Evolutionary conservation across 2,888 invertebrate genomes (phyloP).

Genomic region (Harpalus rufipes): DNA sequence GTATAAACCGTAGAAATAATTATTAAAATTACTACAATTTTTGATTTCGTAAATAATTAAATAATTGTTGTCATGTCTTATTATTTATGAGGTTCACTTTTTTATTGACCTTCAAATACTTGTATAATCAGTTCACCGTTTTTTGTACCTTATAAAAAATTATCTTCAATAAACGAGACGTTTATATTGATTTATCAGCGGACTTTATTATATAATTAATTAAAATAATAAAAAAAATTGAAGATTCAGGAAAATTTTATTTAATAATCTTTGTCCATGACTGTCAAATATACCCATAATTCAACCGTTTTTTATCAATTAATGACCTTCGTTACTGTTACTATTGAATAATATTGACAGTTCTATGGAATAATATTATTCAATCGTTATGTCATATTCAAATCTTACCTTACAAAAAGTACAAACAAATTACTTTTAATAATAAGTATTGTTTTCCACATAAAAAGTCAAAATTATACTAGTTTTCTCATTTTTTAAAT

Average conservation of each 20-base stretch:
- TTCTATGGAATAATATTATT: no score
- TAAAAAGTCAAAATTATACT: no score
- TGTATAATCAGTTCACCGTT: conserved; percentile 26
- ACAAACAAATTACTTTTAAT: no score
- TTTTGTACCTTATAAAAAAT: conserved; percentile 29
- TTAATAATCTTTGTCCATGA: no score
- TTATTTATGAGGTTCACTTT: conserved; percentile 10
- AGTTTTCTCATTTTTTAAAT: no score
- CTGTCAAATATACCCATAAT: no score
- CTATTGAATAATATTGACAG: no score
- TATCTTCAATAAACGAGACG: conserved; percentile 17
- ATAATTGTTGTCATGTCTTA: conserved; percentile 18
- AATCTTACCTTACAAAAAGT: no score
- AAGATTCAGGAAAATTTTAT: neutral
- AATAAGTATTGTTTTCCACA: no score
- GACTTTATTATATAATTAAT: neutral
- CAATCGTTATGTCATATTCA: no score
- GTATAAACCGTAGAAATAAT: conserved; percentile 20
- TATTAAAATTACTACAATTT: conserved; percentile 36
- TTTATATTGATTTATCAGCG: neutral
- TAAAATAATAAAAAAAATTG: neutral
- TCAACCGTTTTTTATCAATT: no score
- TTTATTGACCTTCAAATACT: conserved; percentile 25
- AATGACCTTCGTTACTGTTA: no score
- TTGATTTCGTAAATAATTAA: conserved; percentile 20